Percentiles rank a stretch among this genome's conserved stretches.
phyloP scores from a whole-genome alignment of 2,797 vertebrate species.

The Centropyge bicolor region DNA sequence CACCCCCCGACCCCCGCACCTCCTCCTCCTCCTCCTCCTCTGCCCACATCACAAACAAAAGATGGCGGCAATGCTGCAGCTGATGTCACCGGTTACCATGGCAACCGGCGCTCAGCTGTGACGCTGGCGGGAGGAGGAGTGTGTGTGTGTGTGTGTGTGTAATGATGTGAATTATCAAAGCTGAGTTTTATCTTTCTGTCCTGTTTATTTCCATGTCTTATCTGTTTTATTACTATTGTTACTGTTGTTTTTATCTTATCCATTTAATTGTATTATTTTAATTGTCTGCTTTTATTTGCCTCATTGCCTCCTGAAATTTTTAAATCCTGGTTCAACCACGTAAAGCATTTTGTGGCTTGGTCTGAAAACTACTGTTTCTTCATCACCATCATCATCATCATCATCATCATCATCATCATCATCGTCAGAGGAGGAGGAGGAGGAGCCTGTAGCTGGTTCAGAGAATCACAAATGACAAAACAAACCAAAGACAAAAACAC shows the following conservation, averaged over 20 bases:
- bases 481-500: no score
- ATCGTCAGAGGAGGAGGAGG: no score
- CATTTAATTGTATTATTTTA: no score
- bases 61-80: constrained; percentile 73
- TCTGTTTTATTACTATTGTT: not conserved
- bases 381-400: no score
- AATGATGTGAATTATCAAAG: not conserved
- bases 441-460: no score
- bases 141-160: constrained; percentile 7
- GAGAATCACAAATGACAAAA: no score
- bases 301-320: no score
- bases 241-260: not conserved
- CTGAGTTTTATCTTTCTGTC: not conserved
- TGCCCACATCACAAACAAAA: constrained; percentile 71
- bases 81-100: constrained; percentile 84
- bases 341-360: no score
- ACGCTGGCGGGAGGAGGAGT: constrained; percentile 51
- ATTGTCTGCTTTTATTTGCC: no score
- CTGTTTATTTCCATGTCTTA: not conserved
- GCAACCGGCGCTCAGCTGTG: constrained; percentile 76
- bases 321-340: not conserved
- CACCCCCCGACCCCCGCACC: not conserved
- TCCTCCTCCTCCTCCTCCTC: not conserved
- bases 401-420: no score
- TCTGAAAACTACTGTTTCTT: no score